Base-by-base conservation (phyloP, 1,140 invertebrate species). In the Drosophila funebris region DNA sequence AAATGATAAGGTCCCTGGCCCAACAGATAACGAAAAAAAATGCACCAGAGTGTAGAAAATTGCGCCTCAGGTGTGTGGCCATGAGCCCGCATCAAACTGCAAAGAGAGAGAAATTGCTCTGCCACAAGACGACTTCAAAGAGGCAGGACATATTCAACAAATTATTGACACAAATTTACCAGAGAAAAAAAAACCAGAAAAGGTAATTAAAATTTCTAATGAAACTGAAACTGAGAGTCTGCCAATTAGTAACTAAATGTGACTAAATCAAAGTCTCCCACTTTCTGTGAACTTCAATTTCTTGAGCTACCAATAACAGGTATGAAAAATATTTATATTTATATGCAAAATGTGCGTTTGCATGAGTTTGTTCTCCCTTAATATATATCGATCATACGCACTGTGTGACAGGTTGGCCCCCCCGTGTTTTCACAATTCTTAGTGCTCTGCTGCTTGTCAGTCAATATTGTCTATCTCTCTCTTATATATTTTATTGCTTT, bases 21-120 rank as follows among this genome's bases (percentile, higher is more conserved):
- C 52, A 52, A 41, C 36, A 46, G 54, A 33, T 44, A 70, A 52
- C 31, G 53, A 54, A 73, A 84, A 73, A 58, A 85, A 71, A 24
- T 77, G 43, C 54, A 41, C 67, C 56, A 81, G 87, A 87, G 81
- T 85, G 82, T 66, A 61, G 82, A 66, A 87, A 85, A 77, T 87
- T 53, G 43, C 77, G 66, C 81, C 69, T 29, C 77, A 85, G 82
- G 82, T 85, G 81, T 83, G 69, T 64, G 53, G 43, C 57, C 36
- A 60, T 50, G 33, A 48, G 46, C 56, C 66, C 56, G 57, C 56
- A 68, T 50, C 56, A 61, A 50, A 3, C 46, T 31, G 43, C 37
- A 48, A 31, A 18, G 14, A 57, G 62, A 72, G 44, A 72, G 53
- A n/a, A n/a, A 70, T 70, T 27, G 31, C 27, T 31, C 46, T 16